Evolutionary conservation across 2,797 vertebrate genomes (phyloP), one percentile per base, ranked within the genome.

Genomic region (Scyliorhinus canicula): DNA sequence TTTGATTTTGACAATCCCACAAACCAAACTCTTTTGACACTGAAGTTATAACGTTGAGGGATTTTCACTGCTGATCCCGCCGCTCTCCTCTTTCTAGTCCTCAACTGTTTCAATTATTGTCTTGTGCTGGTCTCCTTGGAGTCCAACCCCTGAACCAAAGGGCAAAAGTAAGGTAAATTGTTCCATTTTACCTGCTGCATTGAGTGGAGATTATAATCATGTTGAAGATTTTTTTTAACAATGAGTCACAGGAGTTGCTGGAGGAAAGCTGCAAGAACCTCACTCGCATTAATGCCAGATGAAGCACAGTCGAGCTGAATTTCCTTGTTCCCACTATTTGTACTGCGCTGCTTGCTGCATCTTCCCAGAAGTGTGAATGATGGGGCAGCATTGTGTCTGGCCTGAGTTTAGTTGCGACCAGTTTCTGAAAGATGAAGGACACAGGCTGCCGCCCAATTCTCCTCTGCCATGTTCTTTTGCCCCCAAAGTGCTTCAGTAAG

Each of bases 121-220:
- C 47, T 52, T 52, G 67, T 24, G 16, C 47, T 90, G 86, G 50
- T 90, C 79, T 82, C 35, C n/a, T n/a, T n/a, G n/a, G n/a, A n/a
- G n/a, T 82, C 35, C 67, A 94, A 50, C n/a, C 3, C 40, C 93
- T 94, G 67, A 71, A 71, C 93, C 69, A 91, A 91, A 71, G 44
- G 31, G 31, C 24, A 52, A n/a, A n/a, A 50, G 14, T 71, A 24
- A 74, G 24, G 35, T 35, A n/a, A 50, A 57, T 21, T 57, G 8
- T 26, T 47, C 40, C 60, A 94, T 50, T 47, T 69, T 71, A 71
- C 26, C 57, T 55, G 31, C 3, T 65, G 26, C 26, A 93, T 65
- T 28, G 47, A 47, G 9, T 93, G 40, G 91, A 69, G 63, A 69
- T 47, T 47, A 9, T 65, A 63, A 35, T 14, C 50, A 55, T 57